These are phyloP conservation scores for Pitta sordida DNA, from an alignment of 2,113 vertebrate species.

Conservation along the genomic window DNA sequence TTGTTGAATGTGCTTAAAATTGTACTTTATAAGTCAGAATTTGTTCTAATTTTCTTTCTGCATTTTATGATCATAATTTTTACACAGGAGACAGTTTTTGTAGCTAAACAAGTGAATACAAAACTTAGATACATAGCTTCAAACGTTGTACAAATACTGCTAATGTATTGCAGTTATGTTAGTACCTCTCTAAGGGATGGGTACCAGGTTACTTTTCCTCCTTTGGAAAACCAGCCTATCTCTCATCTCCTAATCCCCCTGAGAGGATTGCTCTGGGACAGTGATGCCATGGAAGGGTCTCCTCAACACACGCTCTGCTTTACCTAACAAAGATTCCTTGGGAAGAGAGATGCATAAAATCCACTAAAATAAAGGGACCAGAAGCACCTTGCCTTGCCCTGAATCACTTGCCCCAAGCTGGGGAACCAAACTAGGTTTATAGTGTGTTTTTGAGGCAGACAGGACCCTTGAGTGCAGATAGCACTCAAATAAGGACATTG, in stretches of 20 bases:
- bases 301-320: background rate
- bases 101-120: background rate
- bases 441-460: background rate
- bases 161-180: background rate
- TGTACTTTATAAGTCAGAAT: background rate
- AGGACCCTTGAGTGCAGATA: background rate
- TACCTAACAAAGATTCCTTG: background rate
- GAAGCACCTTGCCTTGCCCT: background rate
- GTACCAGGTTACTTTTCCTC: background rate
- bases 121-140: background rate
- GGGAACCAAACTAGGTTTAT: background rate
- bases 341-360: background rate
- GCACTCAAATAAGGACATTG: background rate
- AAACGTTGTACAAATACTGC: background rate
- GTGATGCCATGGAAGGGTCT: background rate
- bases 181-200: background rate
- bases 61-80: background rate
- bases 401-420: background rate
- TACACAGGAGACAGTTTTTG: background rate
- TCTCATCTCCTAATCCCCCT: background rate
- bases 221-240: background rate
- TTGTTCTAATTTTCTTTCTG: background rate
- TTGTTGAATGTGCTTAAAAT: background rate
- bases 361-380: background rate
- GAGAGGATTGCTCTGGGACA: background rate